Evolutionary conservation across 2,797 vertebrate genomes (phyloP).

Genomic region (Spinus olivaceus): DNA sequence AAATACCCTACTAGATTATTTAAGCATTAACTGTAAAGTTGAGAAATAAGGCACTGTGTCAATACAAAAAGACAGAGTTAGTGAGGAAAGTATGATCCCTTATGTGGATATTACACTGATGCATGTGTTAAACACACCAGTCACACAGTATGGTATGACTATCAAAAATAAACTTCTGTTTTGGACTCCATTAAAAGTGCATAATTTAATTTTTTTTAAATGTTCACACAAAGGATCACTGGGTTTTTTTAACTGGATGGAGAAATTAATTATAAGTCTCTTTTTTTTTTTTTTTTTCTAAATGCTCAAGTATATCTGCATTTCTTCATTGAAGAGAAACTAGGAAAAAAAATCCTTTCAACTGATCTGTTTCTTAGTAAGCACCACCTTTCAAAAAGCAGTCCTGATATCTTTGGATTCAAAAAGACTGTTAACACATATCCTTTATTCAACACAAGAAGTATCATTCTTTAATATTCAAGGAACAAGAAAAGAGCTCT

Average conservation of each 20-base stretch:
- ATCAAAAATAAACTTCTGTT: background rate
- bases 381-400: background rate
- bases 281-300: background rate
- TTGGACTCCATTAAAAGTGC: background rate
- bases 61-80: background rate
- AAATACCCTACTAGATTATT: background rate
- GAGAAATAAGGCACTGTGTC: background rate
- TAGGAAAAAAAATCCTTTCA: background rate
- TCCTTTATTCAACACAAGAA: background rate
- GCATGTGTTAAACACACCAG: background rate
- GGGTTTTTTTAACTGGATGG: background rate
- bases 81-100: background rate
- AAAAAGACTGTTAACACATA: background rate
- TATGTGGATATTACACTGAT: background rate
- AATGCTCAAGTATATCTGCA: background rate
- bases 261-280: background rate
- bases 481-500: background rate
- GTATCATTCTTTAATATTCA: constrained; percentile 22
- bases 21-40: background rate
- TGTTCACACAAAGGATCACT: background rate
- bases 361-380: background rate
- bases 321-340: background rate
- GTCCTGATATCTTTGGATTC: background rate
- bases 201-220: accelerated
- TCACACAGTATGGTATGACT: accelerated